Evolutionary conservation across 1,140 invertebrate genomes (phyloP).

Genomic region (Eumeta japonica): DNA sequence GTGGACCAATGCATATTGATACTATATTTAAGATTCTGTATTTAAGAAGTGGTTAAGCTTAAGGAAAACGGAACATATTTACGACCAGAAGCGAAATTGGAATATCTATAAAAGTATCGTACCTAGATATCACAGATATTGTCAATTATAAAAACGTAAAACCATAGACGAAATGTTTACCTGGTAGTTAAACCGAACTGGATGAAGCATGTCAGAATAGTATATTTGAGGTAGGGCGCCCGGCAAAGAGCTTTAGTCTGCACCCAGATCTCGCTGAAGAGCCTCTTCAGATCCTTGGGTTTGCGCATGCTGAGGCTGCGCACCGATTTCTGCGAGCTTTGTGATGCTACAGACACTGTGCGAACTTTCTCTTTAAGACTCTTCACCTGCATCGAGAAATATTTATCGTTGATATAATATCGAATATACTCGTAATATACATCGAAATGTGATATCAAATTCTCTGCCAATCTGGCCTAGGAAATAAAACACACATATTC

Average conservation of each 20-base stretch:
- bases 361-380: conserved; percentile 67
- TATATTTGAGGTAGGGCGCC: conserved; percentile 69
- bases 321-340: conserved; percentile 58
- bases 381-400: conserved; percentile 58
- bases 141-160: neutral
- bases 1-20: too few relatives aligned
- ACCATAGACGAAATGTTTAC: conserved; percentile 37
- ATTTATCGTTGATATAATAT: conserved; percentile 2
- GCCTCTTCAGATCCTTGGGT: conserved; percentile 64
- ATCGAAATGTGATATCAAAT: too few relatives aligned
- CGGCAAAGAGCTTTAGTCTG: conserved; percentile 68
- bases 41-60: too few relatives aligned
- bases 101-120: too few relatives aligned
- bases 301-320: conserved; percentile 63
- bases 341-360: conserved; percentile 62
- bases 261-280: conserved; percentile 65
- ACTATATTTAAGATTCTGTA: too few relatives aligned
- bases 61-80: too few relatives aligned
- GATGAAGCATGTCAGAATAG: conserved; percentile 69
- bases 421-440: too few relatives aligned
- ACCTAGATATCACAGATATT: too few relatives aligned
- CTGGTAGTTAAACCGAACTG: conserved; percentile 73
- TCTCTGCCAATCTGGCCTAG: too few relatives aligned
- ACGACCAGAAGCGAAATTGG: too few relatives aligned
- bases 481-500: too few relatives aligned